Percentiles rank a stretch among this genome's conserved stretches.
Evolutionary conservation across 1,140 invertebrate species (phyloP).

Genomic region (Pectinophora gossypiella): DNA sequence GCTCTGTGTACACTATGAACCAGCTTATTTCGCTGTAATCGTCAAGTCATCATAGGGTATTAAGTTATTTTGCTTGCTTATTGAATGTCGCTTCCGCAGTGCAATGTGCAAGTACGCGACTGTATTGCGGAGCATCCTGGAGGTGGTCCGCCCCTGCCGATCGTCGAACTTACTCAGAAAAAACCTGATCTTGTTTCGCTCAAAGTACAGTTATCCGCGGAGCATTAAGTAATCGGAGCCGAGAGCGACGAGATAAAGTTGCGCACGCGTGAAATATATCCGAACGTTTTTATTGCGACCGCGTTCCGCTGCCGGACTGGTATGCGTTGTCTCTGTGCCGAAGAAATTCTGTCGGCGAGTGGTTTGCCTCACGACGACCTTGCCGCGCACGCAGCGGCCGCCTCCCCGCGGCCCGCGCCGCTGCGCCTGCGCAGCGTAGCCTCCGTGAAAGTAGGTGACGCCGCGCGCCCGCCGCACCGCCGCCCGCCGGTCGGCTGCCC

Average conservation of each 20-base stretch:
- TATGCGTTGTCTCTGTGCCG: conserved; percentile 61
- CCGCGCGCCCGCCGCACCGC: conserved; percentile 23
- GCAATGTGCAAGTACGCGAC: not conserved
- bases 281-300: conserved; percentile 68
- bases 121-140: not conserved
- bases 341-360: conserved; percentile 66
- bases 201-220: conserved; percentile 61
- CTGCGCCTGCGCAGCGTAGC: conserved; percentile 16
- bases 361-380: conserved; percentile 72
- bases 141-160: conserved; percentile 35
- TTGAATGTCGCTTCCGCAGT: not conserved
- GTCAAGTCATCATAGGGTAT: too few relatives aligned
- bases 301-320: conserved; percentile 65
- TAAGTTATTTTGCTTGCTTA: not conserved
- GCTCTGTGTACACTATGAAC: not conserved
- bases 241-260: conserved; percentile 68
- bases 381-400: conserved; percentile 30
- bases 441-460: conserved; percentile 67
- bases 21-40: not conserved
- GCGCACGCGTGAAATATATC: conserved; percentile 72
- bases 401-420: conserved; percentile 13
- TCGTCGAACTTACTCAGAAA: conserved; percentile 63
- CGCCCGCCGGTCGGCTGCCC: conserved; percentile 14
- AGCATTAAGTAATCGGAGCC: conserved; percentile 71
- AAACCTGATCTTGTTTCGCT: conserved; percentile 65